phyloP scores from a whole-genome alignment of 2,888 invertebrate species.

The Chrysina gloriosa region DNA sequence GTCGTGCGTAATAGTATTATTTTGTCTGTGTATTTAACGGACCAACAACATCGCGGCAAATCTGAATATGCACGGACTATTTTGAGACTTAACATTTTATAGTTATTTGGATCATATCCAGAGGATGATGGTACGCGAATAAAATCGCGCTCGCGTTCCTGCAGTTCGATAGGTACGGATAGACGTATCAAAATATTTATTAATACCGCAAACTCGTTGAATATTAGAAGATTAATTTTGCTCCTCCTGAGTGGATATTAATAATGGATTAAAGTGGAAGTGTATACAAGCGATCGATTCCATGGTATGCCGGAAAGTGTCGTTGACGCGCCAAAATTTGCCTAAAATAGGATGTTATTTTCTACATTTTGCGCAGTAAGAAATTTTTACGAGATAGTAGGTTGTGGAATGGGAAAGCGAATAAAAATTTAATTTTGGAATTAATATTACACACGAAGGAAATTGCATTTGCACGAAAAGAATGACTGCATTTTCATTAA shows the following conservation, averaged over 20 bases:
- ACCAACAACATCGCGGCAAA: neutral
- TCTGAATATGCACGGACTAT: constrained; percentile 36
- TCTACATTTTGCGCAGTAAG: neutral
- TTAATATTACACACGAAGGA: no score
- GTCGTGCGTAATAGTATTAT: neutral
- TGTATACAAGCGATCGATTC: neutral
- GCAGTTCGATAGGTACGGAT: neutral
- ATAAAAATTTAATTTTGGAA: no score
- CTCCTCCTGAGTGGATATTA: neutral
- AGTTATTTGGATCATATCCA: constrained; percentile 42
- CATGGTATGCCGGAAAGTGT: neutral
- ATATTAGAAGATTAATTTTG: neutral
- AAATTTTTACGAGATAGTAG: neutral
- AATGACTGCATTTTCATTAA: no score
- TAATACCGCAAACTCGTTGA: neutral
- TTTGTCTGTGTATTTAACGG: neutral
- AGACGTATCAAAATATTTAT: constrained; percentile 1
- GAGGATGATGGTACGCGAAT: no score
- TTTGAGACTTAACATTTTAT: constrained; percentile 43
- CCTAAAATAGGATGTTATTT: neutral
- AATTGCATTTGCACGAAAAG: no score
- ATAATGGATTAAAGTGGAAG: neutral
- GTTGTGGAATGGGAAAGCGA: no score
- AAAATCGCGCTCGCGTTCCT: no score
- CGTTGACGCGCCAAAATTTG: neutral